A percentile compares a stretch with the other conserved stretches of the same genome.
Conservation (phyloP, 1,140 invertebrate genomes). For the Paraescarpia echinospica region DNA sequence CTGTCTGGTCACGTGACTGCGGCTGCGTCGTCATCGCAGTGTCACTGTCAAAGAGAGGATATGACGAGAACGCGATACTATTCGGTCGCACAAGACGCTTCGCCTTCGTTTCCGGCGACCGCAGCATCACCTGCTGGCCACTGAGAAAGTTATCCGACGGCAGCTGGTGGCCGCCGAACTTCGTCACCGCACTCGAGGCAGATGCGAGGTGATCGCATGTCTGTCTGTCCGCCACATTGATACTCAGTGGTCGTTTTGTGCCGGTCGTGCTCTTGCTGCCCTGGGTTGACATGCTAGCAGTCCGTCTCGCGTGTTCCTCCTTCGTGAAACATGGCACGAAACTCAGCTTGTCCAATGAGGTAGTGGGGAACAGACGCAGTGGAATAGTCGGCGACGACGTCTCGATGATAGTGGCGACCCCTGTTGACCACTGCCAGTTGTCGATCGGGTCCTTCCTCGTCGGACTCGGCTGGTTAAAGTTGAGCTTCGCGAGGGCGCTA, state of each 20-base stretch:
- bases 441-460: constrained; percentile 25
- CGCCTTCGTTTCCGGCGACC: constrained; percentile 46
- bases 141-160: background rate
- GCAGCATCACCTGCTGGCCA: constrained; percentile 36
- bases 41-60: constrained; percentile 50
- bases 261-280: background rate
- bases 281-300: constrained; percentile 8
- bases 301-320: constrained; percentile 28
- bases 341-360: constrained; percentile 52
- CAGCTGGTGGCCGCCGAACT: background rate
- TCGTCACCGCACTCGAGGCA: no score
- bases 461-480: constrained; percentile 44
- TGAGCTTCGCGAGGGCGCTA: constrained; percentile 56
- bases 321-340: constrained; percentile 52
- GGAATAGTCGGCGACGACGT: background rate
- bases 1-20: background rate
- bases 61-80: constrained; percentile 56
- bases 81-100: constrained; percentile 51
- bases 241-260: constrained; percentile 21
- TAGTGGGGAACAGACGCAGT: constrained; percentile 43
- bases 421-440: constrained; percentile 13
- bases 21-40: background rate
- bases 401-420: background rate
- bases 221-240: constrained; percentile 19
- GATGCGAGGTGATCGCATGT: background rate